Evolutionary conservation across 2,888 invertebrate genomes (phyloP).

Genomic region (Erynnis tages): DNA sequence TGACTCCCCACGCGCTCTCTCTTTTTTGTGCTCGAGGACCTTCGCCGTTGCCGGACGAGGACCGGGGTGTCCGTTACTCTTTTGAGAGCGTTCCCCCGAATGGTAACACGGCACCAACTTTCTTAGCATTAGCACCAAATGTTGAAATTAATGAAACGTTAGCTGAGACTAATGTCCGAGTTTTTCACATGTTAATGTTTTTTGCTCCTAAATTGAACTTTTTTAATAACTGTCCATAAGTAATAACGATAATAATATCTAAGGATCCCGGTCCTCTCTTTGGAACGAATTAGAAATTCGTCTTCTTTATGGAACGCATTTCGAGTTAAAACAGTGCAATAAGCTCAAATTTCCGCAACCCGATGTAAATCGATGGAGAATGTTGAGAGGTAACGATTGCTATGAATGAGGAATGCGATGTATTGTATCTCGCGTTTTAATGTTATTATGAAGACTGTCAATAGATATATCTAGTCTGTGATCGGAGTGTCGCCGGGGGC

Average conservation of each 20-base stretch:
- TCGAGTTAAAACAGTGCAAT: slow-evolving; percentile 26
- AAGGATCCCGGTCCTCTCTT: slow-evolving; percentile 28
- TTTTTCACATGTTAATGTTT: not conserved
- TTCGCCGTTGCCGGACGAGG: slow-evolving; percentile 1
- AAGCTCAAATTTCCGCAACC: slow-evolving; percentile 26
- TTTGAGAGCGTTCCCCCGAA: no score
- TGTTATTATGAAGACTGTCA: slow-evolving; percentile 63
- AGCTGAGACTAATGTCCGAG: no score
- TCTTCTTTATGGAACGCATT: slow-evolving; percentile 27
- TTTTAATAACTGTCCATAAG: not conserved
- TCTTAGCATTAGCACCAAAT: no score
- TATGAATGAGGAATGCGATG: slow-evolving; percentile 29
- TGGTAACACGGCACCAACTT: no score
- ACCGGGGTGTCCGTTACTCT: not conserved
- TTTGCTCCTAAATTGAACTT: not conserved
- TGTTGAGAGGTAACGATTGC: slow-evolving; percentile 17
- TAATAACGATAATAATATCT: not conserved
- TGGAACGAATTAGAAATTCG: slow-evolving; percentile 25
- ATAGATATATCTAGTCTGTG: slow-evolving; percentile 80
- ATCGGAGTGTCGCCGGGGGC: slow-evolving; percentile 80
- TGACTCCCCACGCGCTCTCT: slow-evolving; percentile 28
- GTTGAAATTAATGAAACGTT: no score
- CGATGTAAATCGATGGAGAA: slow-evolving; percentile 12
- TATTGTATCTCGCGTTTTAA: slow-evolving; percentile 56
- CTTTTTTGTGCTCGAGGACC: slow-evolving; percentile 13